Evolutionary conservation across 2,113 vertebrate species (phyloP).

Genomic region (Pardalotus punctatus): DNA sequence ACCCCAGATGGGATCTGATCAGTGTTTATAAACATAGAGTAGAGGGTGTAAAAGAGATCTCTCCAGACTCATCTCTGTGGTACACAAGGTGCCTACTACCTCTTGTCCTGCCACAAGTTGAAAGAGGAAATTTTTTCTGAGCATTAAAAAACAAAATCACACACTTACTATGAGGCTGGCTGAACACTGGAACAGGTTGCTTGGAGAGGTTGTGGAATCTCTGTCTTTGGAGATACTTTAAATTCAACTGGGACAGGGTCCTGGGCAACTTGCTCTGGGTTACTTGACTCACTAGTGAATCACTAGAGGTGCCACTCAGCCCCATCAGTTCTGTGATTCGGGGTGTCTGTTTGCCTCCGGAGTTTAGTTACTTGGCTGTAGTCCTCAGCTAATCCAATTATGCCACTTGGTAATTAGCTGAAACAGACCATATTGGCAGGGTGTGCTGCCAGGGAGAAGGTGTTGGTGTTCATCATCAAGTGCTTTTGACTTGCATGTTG

Average conservation of each 20-base stretch:
- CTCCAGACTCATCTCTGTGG: neutral
- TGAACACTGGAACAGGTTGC: neutral
- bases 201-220: neutral
- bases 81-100: too few species aligned
- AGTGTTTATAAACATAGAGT: neutral
- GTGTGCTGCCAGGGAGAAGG: neutral
- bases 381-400: neutral
- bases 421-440: neutral
- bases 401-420: neutral
- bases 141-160: neutral
- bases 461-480: neutral
- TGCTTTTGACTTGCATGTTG: neutral
- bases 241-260: neutral
- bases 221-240: neutral
- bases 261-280: neutral
- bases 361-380: neutral
- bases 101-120: too few species aligned
- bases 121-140: neutral
- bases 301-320: neutral
- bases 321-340: rapidly evolving
- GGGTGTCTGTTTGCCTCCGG: neutral
- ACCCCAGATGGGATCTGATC: neutral
- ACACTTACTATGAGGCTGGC: neutral
- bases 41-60: neutral
- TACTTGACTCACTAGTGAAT: neutral